These are phyloP conservation scores for Unio delphinus DNA, from an alignment of 2,888 invertebrate genomes.

Conservation along the genomic window DNA sequence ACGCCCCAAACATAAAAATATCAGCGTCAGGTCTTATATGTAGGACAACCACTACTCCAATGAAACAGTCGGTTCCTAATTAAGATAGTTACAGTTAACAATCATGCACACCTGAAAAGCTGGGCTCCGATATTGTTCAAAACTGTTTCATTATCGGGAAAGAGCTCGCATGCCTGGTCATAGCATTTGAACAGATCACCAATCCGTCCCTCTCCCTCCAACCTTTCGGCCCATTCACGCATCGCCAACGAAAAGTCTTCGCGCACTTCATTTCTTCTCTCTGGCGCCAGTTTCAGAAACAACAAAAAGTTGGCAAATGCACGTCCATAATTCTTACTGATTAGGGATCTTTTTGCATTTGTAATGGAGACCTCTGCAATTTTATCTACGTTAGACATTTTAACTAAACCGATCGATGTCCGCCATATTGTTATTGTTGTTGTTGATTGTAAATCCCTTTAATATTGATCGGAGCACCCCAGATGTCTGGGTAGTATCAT, in stretches of 20 bases:
- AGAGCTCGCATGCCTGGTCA: constrained; percentile 69
- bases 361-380: constrained; percentile 37
- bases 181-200: constrained; percentile 58
- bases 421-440: too few relatives aligned
- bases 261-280: constrained; percentile 33
- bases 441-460: too few relatives aligned
- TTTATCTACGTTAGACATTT: constrained; percentile 22
- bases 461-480: too few relatives aligned
- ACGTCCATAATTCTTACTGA: constrained; percentile 46
- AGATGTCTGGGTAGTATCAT: too few relatives aligned
- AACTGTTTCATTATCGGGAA: constrained; percentile 73
- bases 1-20: too few relatives aligned
- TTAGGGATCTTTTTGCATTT: constrained; percentile 42
- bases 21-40: too few relatives aligned
- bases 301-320: constrained; percentile 61
- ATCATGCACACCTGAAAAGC: constrained; percentile 72
- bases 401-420: too few relatives aligned
- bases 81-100: too few relatives aligned
- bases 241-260: constrained; percentile 51
- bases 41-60: too few relatives aligned
- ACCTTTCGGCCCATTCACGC: constrained; percentile 54
- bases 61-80: too few relatives aligned
- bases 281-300: constrained; percentile 50
- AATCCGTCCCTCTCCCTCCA: constrained; percentile 40
- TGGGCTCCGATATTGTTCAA: constrained; percentile 74